Evolutionary conservation across 2,113 vertebrate genomes (phyloP), one percentile per base, ranked within the genome.

Genomic region (Engystomops pustulosus): DNA sequence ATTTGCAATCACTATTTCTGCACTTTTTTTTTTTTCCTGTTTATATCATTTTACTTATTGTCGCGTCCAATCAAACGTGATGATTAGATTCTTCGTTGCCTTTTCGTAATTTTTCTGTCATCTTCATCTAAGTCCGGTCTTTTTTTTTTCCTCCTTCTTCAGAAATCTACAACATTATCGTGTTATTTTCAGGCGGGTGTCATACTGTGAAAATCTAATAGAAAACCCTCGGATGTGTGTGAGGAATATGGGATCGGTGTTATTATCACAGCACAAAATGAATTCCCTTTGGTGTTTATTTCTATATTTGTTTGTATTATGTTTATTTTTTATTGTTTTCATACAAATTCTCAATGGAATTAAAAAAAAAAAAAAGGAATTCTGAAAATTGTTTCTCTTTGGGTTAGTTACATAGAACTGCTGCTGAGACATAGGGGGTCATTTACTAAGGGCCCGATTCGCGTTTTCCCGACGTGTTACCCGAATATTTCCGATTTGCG

Each of bases 151-250:
- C 47, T 47, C n/a, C 25, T 49, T 27, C 44, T 30, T 17, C 25
- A 18, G 7, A 51, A 32, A 32, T 51, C 45, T 34, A 30, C 15
- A n/a, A 32, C 20, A 36, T 77, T 58, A 14, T 7, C n/a, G 51
- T 58, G 49, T 55, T 58, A 27, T 58, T 36, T 77, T 55, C 49
- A 38, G 47, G n/a, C 3, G 2, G n/a, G 49, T 34, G 34, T 23
- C 51, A 1, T 17, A 23, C 51, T 58, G 74, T 58, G 74, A 58
- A 36, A 55, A 58, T 38, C 49, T 77, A 58, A 77, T 77, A 58
- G 30, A 58, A 58, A 77, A 77, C 36, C 25, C 51, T 38, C 58
- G 49, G 20, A 36, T 77, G 20, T 58, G 51, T 58, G 49, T 58
- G 25, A 10, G 20, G 15, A 32, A 53, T 58, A 15, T 58, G 17